Percentiles rank a stretch among this genome's conserved stretches.
phyloP scores from a whole-genome alignment of 2,888 invertebrate genomes.

The Hypolimnas misippus region DNA sequence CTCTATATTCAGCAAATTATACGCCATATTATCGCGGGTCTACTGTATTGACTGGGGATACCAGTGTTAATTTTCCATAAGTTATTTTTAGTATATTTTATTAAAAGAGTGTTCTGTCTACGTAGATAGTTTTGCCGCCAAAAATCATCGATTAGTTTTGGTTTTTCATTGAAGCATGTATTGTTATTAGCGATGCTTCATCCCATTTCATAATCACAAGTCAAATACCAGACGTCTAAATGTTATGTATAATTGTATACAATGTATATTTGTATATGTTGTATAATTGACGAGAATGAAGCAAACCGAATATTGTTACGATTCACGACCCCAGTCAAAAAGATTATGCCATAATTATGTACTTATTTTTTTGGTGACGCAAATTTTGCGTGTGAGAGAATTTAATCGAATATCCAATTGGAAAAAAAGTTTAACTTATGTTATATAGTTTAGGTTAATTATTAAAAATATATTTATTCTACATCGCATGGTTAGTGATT shows the following conservation, averaged over 20 bases:
- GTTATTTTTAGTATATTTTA: background rate
- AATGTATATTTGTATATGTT: background rate
- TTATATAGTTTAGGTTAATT: too few relatives aligned
- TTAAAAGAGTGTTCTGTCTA: constrained; percentile 25
- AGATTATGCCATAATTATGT: background rate
- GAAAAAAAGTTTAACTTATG: too few relatives aligned
- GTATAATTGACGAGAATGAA: constrained; percentile 39
- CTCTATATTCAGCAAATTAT: too few relatives aligned
- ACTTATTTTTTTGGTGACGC: constrained; percentile 10
- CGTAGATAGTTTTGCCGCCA: constrained; percentile 17
- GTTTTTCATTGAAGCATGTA: constrained; percentile 13
- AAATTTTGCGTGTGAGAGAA: constrained; percentile 9
- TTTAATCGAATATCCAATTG: too few relatives aligned
- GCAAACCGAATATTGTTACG: constrained; percentile 32
- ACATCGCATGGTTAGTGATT: too few relatives aligned
- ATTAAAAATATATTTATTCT: background rate
- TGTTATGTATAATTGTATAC: background rate
- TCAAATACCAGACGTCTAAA: constrained; percentile 20
- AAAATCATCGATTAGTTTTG: background rate
- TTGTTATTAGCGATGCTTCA: constrained; percentile 17
- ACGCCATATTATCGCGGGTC: background rate
- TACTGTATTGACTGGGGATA: background rate
- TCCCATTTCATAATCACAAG: constrained; percentile 15
- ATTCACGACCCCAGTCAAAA: constrained; percentile 7
- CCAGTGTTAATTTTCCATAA: constrained; percentile 5